These are phyloP conservation scores for Drosophila birchii DNA, from an alignment of 2,888 invertebrate genomes.

Conservation along the genomic window DNA sequence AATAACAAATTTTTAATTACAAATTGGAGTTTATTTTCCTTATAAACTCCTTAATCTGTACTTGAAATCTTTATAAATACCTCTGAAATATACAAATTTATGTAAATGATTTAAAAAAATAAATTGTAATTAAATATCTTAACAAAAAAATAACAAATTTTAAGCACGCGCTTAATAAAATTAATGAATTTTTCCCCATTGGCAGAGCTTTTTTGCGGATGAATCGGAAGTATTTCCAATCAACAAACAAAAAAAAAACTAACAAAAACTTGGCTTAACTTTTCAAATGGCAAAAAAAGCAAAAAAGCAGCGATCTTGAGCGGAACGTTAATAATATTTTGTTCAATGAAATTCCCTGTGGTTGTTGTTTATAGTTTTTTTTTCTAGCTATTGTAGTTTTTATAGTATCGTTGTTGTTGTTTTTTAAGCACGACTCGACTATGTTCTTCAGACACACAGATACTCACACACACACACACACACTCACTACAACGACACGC, in stretches of 20 bases:
- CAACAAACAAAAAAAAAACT: slow-evolving; percentile 15
- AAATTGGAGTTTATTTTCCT: no score
- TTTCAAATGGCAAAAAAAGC: slow-evolving; percentile 31
- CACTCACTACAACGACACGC: slow-evolving; percentile 35
- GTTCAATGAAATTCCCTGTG: slow-evolving; percentile 77
- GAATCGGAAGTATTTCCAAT: slow-evolving; percentile 30
- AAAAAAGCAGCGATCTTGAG: slow-evolving; percentile 76
- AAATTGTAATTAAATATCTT: neutral
- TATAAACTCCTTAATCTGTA: neutral
- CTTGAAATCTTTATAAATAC: neutral
- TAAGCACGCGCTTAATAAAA: slow-evolving; percentile 3
- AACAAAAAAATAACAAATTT: neutral
- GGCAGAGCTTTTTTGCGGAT: slow-evolving; percentile 14
- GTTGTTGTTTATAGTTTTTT: slow-evolving; percentile 51
- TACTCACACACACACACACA: slow-evolving; percentile 21
- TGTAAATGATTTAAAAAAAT: no score
- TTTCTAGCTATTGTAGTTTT: slow-evolving; percentile 43
- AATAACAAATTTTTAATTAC: neutral
- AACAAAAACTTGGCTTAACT: slow-evolving; percentile 15
- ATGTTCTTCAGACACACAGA: slow-evolving; percentile 70
- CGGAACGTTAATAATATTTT: slow-evolving; percentile 80
- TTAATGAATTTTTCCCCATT: slow-evolving; percentile 8
- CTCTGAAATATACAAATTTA: neutral
- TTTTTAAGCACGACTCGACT: slow-evolving; percentile 68
- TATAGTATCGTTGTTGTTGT: slow-evolving; percentile 38